phyloP scores from a whole-genome alignment of 2,113 vertebrate species.

The Psittacus erithacus region DNA sequence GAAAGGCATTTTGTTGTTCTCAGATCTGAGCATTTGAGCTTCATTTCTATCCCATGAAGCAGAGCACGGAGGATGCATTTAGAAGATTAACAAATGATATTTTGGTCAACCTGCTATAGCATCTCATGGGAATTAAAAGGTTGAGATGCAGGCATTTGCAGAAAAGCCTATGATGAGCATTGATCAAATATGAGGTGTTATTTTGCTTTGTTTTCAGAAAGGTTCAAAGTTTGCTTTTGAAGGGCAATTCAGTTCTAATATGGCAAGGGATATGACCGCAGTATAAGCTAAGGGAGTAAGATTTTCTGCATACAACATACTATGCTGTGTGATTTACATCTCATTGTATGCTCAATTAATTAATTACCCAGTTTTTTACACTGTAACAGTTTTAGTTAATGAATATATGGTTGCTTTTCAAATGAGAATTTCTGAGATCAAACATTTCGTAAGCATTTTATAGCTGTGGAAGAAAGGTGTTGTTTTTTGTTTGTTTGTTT shows the following conservation, averaged over 20 bases:
- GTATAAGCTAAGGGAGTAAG: background rate
- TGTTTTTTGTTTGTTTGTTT: background rate
- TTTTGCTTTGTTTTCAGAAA: conserved; percentile 17
- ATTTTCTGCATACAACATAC: background rate
- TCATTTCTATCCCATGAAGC: background rate
- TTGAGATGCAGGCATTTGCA: background rate
- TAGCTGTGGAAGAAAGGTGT: background rate
- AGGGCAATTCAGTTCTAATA: background rate
- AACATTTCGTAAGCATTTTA: background rate
- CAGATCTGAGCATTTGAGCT: background rate
- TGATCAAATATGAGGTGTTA: background rate
- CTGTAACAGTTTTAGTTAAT: background rate
- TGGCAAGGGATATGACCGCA: background rate
- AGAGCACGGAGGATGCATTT: background rate
- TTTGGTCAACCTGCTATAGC: background rate
- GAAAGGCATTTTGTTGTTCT: background rate
- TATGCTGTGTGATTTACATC: background rate
- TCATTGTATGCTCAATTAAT: background rate
- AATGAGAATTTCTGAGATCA: background rate
- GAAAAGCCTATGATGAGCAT: background rate
- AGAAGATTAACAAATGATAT: background rate
- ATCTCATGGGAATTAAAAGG: background rate
- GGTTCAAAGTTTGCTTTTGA: background rate
- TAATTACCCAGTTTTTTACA: background rate
- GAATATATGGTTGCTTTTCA: background rate